Evolutionary conservation across 2,113 vertebrate species (phyloP), one percentile per base, ranked within the genome.

Genomic region (Candoia aspera): DNA sequence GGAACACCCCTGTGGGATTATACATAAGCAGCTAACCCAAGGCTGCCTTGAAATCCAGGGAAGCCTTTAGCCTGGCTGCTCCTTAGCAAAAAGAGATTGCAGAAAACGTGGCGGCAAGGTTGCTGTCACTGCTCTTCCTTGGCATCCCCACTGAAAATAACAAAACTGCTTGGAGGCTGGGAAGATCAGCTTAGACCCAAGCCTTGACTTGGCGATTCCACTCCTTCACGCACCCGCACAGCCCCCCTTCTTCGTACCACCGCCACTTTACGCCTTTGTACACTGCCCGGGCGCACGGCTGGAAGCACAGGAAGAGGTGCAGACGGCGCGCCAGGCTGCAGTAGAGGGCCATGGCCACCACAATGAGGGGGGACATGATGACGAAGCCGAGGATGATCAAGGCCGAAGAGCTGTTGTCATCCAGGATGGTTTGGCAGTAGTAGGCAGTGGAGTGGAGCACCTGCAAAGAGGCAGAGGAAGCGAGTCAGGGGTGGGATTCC

Each of bases 331-430:
- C 97, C 93, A 99, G 96, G 87, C 97, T 98, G 49, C 98, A 98
- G 97, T 99, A 99, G 3, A 97, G 90, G 0, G 98, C 98, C 3
- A 98, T 98, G 5, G 99, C 99, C 79, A 99, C 97, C 12, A 99
- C 98, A 8, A 99, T 97, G 57, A 99, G 98, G 0, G 98, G 99
- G 0, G 99, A 99, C 98, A 99, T 98, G 97, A 98, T 98, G 87
- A 99, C 97, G n/a, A 99, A 99, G 83, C 99, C 99, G 11, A 99
- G 95, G 95, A 99, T 99, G 92, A 99, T 99, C 95, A 99, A 98
- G 86, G 99, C 98, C 0, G 98, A 99, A 57, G 99, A 98, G 94
- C 98, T 98, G 97, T 98, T 98, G 97, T 99, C 99, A 0, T 99
- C 99, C 57, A 99, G 96, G 96, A 99, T 94, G 91, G 93, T 96